These are phyloP conservation scores for Geococcyx californianus DNA, from an alignment of 2,113 vertebrate genomes.

Conservation along the genomic window DNA sequence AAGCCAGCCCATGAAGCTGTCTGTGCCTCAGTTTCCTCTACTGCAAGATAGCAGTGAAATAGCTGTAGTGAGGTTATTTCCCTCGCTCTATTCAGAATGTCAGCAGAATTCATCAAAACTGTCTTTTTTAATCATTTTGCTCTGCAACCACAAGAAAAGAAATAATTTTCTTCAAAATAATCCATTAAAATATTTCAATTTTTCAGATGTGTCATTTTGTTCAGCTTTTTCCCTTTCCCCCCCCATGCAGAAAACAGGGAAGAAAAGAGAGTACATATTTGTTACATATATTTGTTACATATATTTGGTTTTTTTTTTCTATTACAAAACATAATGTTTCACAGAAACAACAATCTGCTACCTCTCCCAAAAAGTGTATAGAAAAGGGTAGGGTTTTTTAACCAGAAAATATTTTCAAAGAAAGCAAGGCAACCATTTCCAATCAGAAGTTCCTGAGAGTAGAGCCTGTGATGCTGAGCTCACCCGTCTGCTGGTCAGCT, in stretches of 20 bases:
- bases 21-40: neutral
- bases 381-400: neutral
- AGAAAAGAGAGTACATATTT: neutral
- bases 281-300: neutral
- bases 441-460: neutral
- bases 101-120: neutral
- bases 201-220: neutral
- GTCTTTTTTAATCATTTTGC: neutral
- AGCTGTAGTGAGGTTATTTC: neutral
- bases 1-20: neutral
- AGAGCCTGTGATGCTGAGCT: neutral
- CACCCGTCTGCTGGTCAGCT: neutral
- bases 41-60: neutral
- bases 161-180: neutral
- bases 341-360: slow-evolving; percentile 19
- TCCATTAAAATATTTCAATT: neutral
- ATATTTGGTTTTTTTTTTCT: neutral
- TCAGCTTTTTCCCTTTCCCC: neutral
- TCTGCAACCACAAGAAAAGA: neutral
- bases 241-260: neutral
- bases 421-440: slow-evolving; percentile 7
- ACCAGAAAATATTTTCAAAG: neutral
- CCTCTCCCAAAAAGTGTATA: neutral
- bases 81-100: neutral
- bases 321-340: neutral